A percentile compares a stretch with the other conserved stretches of the same genome.
phyloP scores from a whole-genome alignment of 2,797 vertebrate genomes.

The Pampus argenteus region DNA sequence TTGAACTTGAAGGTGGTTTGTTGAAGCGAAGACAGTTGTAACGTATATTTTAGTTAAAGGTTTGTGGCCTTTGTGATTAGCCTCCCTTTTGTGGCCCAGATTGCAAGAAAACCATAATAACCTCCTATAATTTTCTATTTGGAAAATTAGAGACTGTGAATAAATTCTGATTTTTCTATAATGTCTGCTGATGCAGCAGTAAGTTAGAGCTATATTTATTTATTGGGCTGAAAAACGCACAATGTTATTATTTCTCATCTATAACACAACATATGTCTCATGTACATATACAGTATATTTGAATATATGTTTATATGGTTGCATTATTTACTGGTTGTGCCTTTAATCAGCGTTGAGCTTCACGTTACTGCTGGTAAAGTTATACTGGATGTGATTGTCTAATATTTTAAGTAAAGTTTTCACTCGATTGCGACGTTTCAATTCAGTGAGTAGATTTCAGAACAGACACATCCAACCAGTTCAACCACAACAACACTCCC shows the following conservation, averaged over 20 bases:
- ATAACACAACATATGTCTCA: too few relatives aligned
- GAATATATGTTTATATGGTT: background rate
- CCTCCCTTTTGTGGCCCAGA: too few relatives aligned
- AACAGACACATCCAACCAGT: constrained; percentile 7
- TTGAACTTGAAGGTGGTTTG: background rate
- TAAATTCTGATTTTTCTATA: too few relatives aligned
- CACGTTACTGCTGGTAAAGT: background rate
- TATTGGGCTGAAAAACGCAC: background rate
- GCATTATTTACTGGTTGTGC: background rate
- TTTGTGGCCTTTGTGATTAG: too few relatives aligned
- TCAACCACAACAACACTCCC: constrained; percentile 36
- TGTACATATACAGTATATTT: background rate
- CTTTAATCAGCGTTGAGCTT: background rate
- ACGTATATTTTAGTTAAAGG: too few relatives aligned
- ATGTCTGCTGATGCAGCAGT: too few relatives aligned
- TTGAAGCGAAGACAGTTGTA: background rate
- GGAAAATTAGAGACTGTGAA: too few relatives aligned
- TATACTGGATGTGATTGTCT: background rate
- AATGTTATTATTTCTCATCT: background rate
- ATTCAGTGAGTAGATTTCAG: background rate
- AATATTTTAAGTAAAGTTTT: background rate
- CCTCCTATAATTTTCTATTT: too few relatives aligned
- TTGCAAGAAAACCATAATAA: too few relatives aligned
- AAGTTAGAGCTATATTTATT: too few relatives aligned
- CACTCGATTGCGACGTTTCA: background rate